A percentile compares a stretch with the other conserved stretches of the same genome.
Conservation (phyloP, 1,140 invertebrate genomes). For the Heterodera carotae region DNA sequence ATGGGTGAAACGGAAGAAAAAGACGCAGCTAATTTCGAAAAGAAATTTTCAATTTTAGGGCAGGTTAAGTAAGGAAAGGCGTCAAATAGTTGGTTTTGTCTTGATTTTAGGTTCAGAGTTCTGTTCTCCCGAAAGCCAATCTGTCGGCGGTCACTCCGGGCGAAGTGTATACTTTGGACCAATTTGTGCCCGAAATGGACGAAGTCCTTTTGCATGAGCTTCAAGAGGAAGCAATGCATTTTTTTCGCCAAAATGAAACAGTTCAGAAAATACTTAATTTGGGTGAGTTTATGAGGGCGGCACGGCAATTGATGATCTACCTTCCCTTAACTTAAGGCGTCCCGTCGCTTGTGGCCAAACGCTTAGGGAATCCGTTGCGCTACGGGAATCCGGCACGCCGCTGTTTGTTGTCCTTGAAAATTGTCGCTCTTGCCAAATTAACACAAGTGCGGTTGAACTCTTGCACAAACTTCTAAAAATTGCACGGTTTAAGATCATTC, state of each 20-base stretch:
- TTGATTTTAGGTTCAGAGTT: conserved; percentile 5
- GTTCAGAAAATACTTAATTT: conserved; percentile 5
- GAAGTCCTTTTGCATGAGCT: conserved; percentile 4
- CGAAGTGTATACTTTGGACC: conserved; percentile 14
- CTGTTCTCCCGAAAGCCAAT: conserved; percentile 19
- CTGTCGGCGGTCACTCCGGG: background rate
- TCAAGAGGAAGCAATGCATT: conserved; percentile 6
- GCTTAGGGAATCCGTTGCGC: conserved; percentile 24
- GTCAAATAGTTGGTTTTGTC: background rate
- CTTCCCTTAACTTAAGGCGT: background rate
- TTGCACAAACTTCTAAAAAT: background rate
- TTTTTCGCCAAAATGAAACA: conserved; percentile 3
- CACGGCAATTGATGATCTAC: background rate
- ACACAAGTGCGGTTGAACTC: conserved; percentile 4
- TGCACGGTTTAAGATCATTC: conserved; percentile 10
- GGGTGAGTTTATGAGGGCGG: conserved; percentile 4
- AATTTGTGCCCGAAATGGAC: conserved; percentile 17
- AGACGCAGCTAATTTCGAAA: background rate
- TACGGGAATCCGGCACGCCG: conserved; percentile 18
- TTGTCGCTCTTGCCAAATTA: conserved; percentile 8
- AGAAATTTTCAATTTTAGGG: conserved; percentile 19
- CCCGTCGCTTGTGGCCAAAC: conserved; percentile 18
- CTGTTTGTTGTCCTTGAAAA: conserved; percentile 18
- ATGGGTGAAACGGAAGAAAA: background rate
- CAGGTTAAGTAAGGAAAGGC: background rate